A percentile compares a stretch with the other conserved stretches of the same genome.
Evolutionary conservation across 1,140 invertebrate genomes (phyloP).

Genomic region (Dreissena polymorpha): DNA sequence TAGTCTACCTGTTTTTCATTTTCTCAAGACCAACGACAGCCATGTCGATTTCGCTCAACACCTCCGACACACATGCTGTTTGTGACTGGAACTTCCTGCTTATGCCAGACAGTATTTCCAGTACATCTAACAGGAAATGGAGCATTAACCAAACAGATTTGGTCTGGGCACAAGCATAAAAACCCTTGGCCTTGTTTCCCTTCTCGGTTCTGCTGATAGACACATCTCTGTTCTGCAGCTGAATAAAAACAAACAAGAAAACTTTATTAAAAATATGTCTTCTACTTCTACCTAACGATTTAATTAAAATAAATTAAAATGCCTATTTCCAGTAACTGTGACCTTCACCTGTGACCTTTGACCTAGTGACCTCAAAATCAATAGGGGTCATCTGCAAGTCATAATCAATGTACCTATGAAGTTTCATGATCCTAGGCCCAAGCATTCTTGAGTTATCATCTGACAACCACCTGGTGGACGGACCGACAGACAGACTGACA

Average conservation of each 20-base stretch:
- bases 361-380: no score
- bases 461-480: no score
- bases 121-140: conserved; percentile 22
- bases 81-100: conserved; percentile 26
- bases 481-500: no score
- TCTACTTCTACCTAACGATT: background rate
- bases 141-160: conserved; percentile 5
- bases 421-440: no score
- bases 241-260: background rate
- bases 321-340: no score
- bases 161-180: background rate
- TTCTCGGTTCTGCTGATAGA: background rate
- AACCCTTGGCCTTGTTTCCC: conserved; percentile 15
- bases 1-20: background rate
- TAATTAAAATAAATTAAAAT: no score
- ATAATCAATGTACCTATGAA: no score
- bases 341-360: no score
- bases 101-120: background rate
- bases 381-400: no score
- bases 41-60: conserved; percentile 11
- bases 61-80: background rate
- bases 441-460: no score
- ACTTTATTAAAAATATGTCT: background rate
- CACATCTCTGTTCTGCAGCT: conserved; percentile 33
- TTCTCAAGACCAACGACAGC: background rate